Evolutionary conservation across 2,797 vertebrate genomes (phyloP), one percentile per base, ranked within the genome.

Genomic region (Sternotherus odoratus): DNA sequence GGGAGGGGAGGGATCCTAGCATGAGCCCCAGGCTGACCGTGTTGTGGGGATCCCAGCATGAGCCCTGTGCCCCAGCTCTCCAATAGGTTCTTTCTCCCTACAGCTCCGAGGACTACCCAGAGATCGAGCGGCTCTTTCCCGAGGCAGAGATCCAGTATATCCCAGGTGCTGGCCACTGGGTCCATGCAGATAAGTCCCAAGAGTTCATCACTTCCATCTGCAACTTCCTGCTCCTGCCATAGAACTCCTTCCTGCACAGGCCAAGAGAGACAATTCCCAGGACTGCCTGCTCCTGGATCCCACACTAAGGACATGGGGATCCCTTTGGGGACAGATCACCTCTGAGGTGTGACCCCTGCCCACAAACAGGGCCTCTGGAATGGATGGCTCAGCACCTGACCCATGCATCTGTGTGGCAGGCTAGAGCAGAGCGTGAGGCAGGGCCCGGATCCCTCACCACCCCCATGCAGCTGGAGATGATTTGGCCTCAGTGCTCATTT

Each of bases 41-140:
- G 24, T 56, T 56, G 54, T 6, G 12, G 60, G 33, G 23, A 13
- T 46, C 21, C 69, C 36, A 26, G 23, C 5, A 11, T 74, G 69
- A 74, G 69, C 24, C 46, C 46, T 11, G 46, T 8, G 5, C 26
- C 39, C 33, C 28, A 15, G 0, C 28, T 66, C 77, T 48, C 53
- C 11, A 1, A 15, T 1, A 0, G 17, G 2, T 92, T 95, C 33
- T 19, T 72, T 87, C 88, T 23, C 80, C n/a, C 66, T 74, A 88
- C 97, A 99, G 99, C 95, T 98, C 99, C 5, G 98, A 98, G 1
- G 98, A 99, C 97, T 98, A 98, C 90, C 98, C 99, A 1, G 99
- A 99, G 97, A 99, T 99, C 93, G 97, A 98, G 84, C 98, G 98
- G 75, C 98, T 99, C 92, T 99, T 99, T 96, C 99, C 99, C 8